Percentiles rank a stretch among this genome's conserved stretches.
Evolutionary conservation across 2,888 invertebrate genomes (phyloP).

Genomic region (Ichneumon xanthorius): DNA sequence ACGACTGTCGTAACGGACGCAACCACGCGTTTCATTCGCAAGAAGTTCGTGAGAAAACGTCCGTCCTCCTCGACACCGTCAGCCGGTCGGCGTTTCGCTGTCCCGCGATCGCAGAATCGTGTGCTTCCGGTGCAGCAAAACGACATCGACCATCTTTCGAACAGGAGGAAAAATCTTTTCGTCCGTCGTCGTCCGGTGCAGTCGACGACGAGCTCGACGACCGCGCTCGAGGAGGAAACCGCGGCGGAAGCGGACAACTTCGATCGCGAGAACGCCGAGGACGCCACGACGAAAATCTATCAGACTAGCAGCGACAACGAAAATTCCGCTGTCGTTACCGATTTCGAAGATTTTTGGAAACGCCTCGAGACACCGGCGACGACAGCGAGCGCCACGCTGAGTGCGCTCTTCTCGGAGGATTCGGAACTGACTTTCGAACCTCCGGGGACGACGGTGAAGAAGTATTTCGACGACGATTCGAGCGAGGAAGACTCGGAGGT

Average conservation of each 20-base stretch:
- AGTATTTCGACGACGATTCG: neutral
- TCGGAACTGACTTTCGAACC: constrained; percentile 14
- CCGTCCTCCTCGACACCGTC: constrained; percentile 65
- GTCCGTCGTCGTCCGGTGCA: constrained; percentile 75
- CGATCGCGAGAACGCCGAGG: constrained; percentile 28
- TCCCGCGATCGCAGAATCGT: constrained; percentile 45
- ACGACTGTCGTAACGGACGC: constrained; percentile 43
- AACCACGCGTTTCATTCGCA: constrained; percentile 72
- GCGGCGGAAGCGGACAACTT: neutral
- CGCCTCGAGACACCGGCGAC: constrained; percentile 69
- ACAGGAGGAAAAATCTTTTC: constrained; percentile 77
- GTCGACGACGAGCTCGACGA: constrained; percentile 67
- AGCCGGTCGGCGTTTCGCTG: constrained; percentile 42
- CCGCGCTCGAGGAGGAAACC: constrained; percentile 26
- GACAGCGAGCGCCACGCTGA: constrained; percentile 34
- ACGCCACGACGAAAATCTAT: constrained; percentile 29
- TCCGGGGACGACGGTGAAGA: neutral
- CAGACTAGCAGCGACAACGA: constrained; percentile 28
- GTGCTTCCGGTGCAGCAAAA: neutral
- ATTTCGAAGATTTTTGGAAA: constrained; percentile 74
- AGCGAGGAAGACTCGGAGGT: neutral
- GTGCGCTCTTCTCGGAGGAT: constrained; percentile 27
- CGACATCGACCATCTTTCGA: constrained; percentile 64
- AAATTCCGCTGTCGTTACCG: constrained; percentile 13
- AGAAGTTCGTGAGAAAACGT: constrained; percentile 76